Base-by-base conservation (phyloP, 1,140 invertebrate genomes). In the Procambarus clarkii region DNA sequence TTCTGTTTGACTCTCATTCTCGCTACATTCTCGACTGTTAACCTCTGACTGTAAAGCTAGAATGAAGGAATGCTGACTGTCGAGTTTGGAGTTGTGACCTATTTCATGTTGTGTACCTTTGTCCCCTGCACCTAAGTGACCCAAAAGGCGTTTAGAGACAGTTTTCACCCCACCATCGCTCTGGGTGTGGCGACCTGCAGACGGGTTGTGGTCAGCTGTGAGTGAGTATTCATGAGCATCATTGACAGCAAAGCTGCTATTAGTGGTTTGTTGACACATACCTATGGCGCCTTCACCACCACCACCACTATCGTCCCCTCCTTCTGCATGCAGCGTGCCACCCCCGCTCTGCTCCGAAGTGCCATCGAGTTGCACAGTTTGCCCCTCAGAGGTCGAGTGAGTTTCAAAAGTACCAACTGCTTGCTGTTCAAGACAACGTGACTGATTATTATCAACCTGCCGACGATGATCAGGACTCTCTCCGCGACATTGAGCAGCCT, bases 351-450 rank as follows among this genome's bases (percentile, higher is more conserved):
- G 83, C 83, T 71, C 83, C 83, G n/a, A 71, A 85, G 60, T 74
- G 46, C 46, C 44, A 71, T 18, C 21, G 46, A 48, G 44, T 69
- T 85, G 83, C 83, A 48, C 83, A 71, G 34, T 48, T 50, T 71
- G 74, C 71, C 50, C 82, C 76, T 85, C 82, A 84, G 71, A 80
- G 82, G 82, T 79, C 76, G 77, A 50, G 24, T n/a, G 15, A 34
- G 15, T 64, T 34, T 60, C 80, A 46, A 78, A 24, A 54, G 24
- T 78, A 91, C 83, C 89, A 91, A 91, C 89, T 91, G 89, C 89
- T 91, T 91, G n/a, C 69, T 74, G 83, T 71, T 74, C 60, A 85
- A 85, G 83, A 69, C 69, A 85, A 74, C 74, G 83, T 85, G 83
- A 71, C 64, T 71, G 83, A 85, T 9, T 74, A 84, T 9, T 69